These are phyloP conservation scores for Microcebus tavaratra DNA, from an alignment of 2,113 vertebrate genomes.

Conservation along the genomic window DNA sequence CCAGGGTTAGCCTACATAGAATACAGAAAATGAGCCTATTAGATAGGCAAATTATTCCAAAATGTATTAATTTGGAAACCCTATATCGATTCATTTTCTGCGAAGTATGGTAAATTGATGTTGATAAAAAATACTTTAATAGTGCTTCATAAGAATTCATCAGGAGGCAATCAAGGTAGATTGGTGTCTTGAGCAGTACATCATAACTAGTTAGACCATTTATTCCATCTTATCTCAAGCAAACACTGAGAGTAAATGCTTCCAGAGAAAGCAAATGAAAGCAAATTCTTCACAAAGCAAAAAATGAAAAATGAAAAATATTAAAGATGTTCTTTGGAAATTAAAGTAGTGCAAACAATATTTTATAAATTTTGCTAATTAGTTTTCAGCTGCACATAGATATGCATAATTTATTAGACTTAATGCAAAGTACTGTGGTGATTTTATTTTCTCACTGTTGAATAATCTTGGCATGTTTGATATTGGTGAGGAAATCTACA, in stretches of 20 bases:
- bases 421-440: background rate
- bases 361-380: background rate
- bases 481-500: background rate
- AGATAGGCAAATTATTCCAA: background rate
- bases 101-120: constrained; percentile 62
- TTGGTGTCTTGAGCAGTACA: constrained; percentile 20
- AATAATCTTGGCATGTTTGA: background rate
- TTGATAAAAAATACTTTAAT: constrained; percentile 69
- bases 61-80: constrained; percentile 45
- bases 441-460: background rate
- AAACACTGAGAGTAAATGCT: constrained; percentile 58
- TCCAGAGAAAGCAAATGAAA: constrained; percentile 3
- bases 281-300: background rate
- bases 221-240: constrained; percentile 57
- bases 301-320: background rate
- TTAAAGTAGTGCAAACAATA: background rate
- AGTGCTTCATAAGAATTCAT: constrained; percentile 57
- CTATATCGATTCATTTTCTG: constrained; percentile 34
- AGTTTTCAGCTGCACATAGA: background rate
- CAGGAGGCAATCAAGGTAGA: constrained; percentile 62
- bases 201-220: constrained; percentile 57
- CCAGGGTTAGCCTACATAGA: background rate
- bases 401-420: background rate
- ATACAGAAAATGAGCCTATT: background rate
- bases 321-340: constrained; percentile 24